Base-by-base conservation (phyloP, 1,140 invertebrate species). In the Kradibia gibbosae region DNA sequence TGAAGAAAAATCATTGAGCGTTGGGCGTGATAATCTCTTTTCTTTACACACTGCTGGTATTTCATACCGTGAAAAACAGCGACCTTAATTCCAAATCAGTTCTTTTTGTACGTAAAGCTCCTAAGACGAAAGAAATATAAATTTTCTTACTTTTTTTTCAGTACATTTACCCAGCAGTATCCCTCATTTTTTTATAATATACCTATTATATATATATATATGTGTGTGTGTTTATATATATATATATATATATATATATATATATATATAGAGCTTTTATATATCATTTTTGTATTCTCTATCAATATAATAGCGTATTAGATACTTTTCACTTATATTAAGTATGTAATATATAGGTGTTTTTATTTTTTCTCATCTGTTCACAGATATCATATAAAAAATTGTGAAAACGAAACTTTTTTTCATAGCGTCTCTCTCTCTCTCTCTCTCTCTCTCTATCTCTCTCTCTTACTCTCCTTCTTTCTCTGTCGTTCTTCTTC, bases 271-370 rank as follows among this genome's bases (percentile, higher is more conserved):
- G 76, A 53, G 84, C 84, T 83, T 84, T 86, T 86, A 87, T 88
- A 89, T 88, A 88, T 88, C 87, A 86, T 88, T 86, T 89, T 88
- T 89, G 86, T 90, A 88, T 89, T 89, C 88, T 91, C 89, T 91
- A 90, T 90, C 88, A 90, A 87, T 90, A 87, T 90, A 89, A 89
- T 90, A 90, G 88, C 89, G 89, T 90, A 90, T 88, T 88, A 90
- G 88, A 91, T 90, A 89, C 88, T 90, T 90, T 87, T 89, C 87
- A 89, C 89, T 91, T 91, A 90, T 84, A 87, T 84, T 89, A 89
- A 86, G 88, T 90, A 90, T 90, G 89, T 88, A 90, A 88, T 90
- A 90, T 91, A 91, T 90, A 90, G 86, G 85, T 89, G 87, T 85
- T 86, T n/a, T n/a, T 85, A 86, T 88, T 88, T 83, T 85, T 86